Evolutionary conservation across 2,797 vertebrate species (phyloP).

Genomic region (Crocidura indochinensis): DNA sequence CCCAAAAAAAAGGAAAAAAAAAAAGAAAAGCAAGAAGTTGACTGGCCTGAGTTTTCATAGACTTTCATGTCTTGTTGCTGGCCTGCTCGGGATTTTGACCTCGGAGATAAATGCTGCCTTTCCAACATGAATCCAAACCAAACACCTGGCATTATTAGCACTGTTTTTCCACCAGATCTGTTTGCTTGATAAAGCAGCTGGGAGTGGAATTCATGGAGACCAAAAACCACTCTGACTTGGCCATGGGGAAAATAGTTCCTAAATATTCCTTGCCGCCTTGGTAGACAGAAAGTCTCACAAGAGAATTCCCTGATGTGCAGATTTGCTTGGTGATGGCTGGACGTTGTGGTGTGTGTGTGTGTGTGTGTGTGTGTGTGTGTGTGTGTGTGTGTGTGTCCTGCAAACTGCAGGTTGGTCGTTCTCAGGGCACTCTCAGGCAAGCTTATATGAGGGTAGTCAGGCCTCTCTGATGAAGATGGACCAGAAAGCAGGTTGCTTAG

Average conservation of each 20-base stretch:
- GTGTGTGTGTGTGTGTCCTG: too few relatives aligned
- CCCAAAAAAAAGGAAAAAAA: too few relatives aligned
- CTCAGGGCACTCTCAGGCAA: too few relatives aligned
- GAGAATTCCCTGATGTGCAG: background rate
- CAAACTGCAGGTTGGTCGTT: too few relatives aligned
- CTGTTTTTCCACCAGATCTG: slow-evolving; percentile 23
- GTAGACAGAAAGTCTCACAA: too few relatives aligned
- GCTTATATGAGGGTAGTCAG: too few relatives aligned
- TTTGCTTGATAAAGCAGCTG: background rate
- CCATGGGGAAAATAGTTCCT: background rate
- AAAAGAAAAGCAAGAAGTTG: background rate
- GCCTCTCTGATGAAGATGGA: background rate
- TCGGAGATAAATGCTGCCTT: slow-evolving; percentile 28
- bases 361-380: too few relatives aligned
- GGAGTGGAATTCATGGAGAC: background rate
- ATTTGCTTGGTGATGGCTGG: background rate
- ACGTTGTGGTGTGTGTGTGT: background rate
- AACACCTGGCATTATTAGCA: background rate
- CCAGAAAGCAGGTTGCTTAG: background rate
- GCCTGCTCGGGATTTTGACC: background rate
- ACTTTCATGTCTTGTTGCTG: background rate
- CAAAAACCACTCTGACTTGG: background rate
- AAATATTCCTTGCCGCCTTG: background rate
- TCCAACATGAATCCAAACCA: background rate
- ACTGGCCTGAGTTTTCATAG: background rate